Base-by-base conservation (phyloP, 2,888 invertebrate genomes). In the Camponotus fellah region DNA sequence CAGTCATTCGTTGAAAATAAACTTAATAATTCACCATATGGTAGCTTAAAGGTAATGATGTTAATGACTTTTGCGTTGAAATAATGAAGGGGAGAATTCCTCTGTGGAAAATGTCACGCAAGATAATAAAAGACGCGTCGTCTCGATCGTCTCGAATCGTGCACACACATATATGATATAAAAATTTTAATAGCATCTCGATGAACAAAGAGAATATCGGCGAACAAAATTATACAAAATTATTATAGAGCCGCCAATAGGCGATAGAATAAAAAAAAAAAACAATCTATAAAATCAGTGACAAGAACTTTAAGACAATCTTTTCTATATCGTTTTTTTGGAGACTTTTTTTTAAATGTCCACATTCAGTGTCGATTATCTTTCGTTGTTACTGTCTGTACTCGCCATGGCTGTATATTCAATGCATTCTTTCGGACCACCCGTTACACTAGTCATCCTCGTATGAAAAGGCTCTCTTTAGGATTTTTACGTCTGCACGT, bases 231-330 rank as follows among this genome's bases (percentile, higher is more conserved):
- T 21, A 46, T 80, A 62, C 17, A 86, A 87, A 88, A 88, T 60
- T 12, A 21, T 72, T 32, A 84, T 85, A 62, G 76, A 82, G 81
- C 82, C 88, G 85, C n/a, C 89, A 85, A 89, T 87, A 86, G 69
- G 82, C 85, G 80, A 84, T 80, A 83, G 32, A 82, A 85, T 89
- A 87, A 88, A 88, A 53, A 49, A n/a, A 84, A 84, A 85, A 90
- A 86, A 85, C 80, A 88, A 84, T 82, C 79, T 85, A 89, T 83
- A 84, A 86, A 83, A n/a, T n/a, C 14, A 65, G 74, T 53, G 75
- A 83, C 46, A 69, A 46, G 21, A 69, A 80, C 87, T 80, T 85
- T 71, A 91, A 86, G 72, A 79, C 74, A 86, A 85, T 64, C 56
- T 12, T 64, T 77, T 80, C 56, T 56, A 46, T 66, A 58, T 37